phyloP scores from a whole-genome alignment of 2,797 vertebrate species.

The Platalea minor region DNA sequence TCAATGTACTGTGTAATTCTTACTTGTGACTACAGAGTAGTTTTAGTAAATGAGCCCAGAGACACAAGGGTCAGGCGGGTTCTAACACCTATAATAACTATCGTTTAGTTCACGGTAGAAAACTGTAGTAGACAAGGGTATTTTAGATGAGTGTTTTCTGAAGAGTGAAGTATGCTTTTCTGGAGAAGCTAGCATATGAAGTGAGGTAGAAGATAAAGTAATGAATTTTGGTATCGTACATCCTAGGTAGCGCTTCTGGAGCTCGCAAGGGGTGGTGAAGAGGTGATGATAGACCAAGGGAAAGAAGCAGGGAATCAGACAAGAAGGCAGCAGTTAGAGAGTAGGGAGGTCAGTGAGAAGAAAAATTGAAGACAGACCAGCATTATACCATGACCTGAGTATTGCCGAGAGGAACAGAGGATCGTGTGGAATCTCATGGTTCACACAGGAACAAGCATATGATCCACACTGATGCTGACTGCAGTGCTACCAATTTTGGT shows the following conservation, averaged over 20 bases:
- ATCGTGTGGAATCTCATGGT: neutral
- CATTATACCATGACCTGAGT: neutral
- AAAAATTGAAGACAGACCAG: neutral
- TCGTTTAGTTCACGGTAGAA: neutral
- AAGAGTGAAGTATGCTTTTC: neutral
- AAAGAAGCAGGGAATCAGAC: neutral
- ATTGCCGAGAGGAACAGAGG: neutral
- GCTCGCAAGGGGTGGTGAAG: neutral
- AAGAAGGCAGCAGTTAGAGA: neutral
- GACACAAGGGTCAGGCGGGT: neutral
- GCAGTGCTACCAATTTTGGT: neutral
- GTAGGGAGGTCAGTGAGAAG: neutral
- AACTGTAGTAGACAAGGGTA: neutral
- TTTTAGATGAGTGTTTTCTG: neutral
- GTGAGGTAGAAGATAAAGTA: neutral
- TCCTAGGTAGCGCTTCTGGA: neutral
- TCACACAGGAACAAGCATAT: neutral
- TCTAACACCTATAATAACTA: neutral
- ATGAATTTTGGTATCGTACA: fast-evolving
- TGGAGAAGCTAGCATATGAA: neutral
- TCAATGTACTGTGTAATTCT: neutral
- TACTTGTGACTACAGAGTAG: neutral
- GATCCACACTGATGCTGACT: neutral
- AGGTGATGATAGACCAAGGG: neutral
- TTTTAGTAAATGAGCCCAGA: neutral